These are phyloP conservation scores for Agonopterix heracliana DNA, from an alignment of 2,888 invertebrate genomes.

Conservation along the genomic window DNA sequence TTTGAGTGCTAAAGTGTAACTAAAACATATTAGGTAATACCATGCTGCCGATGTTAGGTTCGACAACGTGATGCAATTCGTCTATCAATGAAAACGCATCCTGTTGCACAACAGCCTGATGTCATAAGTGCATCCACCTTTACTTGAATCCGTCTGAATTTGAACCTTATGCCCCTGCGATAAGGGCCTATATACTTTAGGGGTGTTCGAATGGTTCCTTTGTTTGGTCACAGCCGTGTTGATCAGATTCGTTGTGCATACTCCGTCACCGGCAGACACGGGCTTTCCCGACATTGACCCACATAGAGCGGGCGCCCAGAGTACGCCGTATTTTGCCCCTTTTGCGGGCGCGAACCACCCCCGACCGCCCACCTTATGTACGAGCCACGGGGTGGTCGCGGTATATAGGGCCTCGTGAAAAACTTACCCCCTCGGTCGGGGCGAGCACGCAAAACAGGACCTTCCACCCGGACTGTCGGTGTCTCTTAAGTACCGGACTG, in stretches of 20 bases:
- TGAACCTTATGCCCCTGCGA: slow-evolving; percentile 40
- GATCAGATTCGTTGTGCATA: slow-evolving; percentile 76
- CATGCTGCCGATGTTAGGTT: background rate
- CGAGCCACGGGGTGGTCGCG: slow-evolving; percentile 72
- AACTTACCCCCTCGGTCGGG: slow-evolving; percentile 71
- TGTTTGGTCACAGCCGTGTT: slow-evolving; percentile 69
- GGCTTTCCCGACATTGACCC: slow-evolving; percentile 78
- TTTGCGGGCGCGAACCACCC: slow-evolving; percentile 76
- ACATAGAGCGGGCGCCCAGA: slow-evolving; percentile 75
- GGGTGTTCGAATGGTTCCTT: slow-evolving; percentile 45
- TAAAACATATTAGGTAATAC: too few species aligned
- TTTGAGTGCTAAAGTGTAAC: too few species aligned
- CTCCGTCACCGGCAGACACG: slow-evolving; percentile 76
- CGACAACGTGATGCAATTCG: slow-evolving; percentile 9
- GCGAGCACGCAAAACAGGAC: slow-evolving; percentile 74
- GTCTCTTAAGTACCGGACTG: slow-evolving; percentile 54
- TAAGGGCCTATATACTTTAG: slow-evolving; percentile 34
- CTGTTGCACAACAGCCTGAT: slow-evolving; percentile 12
- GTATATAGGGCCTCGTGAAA: slow-evolving; percentile 76
- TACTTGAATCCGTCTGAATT: slow-evolving; percentile 12
- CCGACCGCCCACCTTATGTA: slow-evolving; percentile 73
- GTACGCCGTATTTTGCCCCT: slow-evolving; percentile 77
- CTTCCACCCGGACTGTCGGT: slow-evolving; percentile 63
- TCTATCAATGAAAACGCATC: slow-evolving; percentile 16
- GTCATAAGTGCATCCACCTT: slow-evolving; percentile 12